A percentile compares a stretch with the other conserved stretches of the same genome.
These are phyloP conservation scores for Diadromus collaris DNA, from an alignment of 2,888 invertebrate species.

Conservation along the genomic window DNA sequence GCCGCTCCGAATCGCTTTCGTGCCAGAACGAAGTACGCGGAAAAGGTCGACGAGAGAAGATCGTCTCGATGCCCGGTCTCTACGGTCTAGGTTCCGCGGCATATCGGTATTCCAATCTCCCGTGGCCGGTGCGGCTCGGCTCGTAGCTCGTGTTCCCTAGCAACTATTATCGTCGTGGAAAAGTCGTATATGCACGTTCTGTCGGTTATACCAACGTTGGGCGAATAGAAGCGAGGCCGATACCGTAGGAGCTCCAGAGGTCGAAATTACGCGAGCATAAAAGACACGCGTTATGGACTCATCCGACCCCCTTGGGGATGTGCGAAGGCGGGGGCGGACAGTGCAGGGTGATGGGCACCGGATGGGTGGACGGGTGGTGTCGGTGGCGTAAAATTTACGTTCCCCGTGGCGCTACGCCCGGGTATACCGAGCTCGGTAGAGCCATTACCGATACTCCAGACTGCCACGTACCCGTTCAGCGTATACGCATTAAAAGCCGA, in stretches of 20 bases:
- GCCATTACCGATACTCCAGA: constrained; percentile 39
- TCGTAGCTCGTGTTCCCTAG: constrained; percentile 34
- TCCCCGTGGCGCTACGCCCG: constrained; percentile 18
- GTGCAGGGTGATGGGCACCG: constrained; percentile 44
- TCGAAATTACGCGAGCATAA: constrained; percentile 55
- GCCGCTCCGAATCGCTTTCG: constrained; percentile 53
- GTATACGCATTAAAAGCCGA: constrained; percentile 9
- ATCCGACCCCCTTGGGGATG: constrained; percentile 34
- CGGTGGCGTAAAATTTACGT: constrained; percentile 51
- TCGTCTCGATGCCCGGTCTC: constrained; percentile 47
- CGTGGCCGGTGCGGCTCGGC: constrained; percentile 38
- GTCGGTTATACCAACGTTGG: background rate
- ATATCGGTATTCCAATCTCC: constrained; percentile 52
- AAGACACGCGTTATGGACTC: constrained; percentile 53
- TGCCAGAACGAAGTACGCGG: constrained; percentile 48
- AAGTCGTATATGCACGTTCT: constrained; percentile 12
- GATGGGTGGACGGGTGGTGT: constrained; percentile 37
- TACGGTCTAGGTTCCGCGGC: constrained; percentile 20
- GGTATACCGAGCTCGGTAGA: constrained; percentile 23
- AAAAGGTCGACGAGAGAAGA: constrained; percentile 52
- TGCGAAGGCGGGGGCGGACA: constrained; percentile 25
- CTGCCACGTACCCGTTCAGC: background rate
- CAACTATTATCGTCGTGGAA: constrained; percentile 42
- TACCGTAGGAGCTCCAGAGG: constrained; percentile 33
- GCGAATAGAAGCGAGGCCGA: constrained; percentile 8